Evolutionary conservation across 2,888 invertebrate genomes (phyloP).

Genomic region (Phania funesta): DNA sequence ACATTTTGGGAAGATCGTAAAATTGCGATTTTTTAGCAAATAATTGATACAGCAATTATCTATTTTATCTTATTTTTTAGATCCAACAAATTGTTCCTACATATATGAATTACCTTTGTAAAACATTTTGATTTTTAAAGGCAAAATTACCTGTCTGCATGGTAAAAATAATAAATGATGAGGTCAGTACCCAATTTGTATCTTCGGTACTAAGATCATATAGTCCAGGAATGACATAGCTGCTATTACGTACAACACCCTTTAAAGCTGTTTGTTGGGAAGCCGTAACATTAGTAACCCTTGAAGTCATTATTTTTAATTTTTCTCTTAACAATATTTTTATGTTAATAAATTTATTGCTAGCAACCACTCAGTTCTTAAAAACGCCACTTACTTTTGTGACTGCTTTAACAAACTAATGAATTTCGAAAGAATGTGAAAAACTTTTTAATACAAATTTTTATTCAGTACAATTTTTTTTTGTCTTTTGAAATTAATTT

Average conservation of each 20-base stretch:
- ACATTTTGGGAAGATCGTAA: too few relatives aligned
- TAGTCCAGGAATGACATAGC: constrained; percentile 82
- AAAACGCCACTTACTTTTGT: constrained; percentile 10
- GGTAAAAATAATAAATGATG: constrained; percentile 94
- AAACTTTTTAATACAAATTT: constrained; percentile 20
- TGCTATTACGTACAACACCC: constrained; percentile 77
- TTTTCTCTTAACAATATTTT: not conserved
- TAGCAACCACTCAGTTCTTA: not conserved
- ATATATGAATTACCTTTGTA: too few relatives aligned
- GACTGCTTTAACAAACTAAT: not conserved
- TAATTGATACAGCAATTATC: too few relatives aligned
- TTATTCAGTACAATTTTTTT: constrained; percentile 18
- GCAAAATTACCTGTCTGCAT: constrained; percentile 94
- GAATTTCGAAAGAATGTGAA: constrained; percentile 22
- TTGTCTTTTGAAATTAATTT: constrained; percentile 60
- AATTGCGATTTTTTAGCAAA: too few relatives aligned
- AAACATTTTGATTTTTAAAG: not conserved
- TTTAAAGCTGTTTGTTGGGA: constrained; percentile 76
- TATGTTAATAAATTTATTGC: not conserved
- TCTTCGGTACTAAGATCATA: constrained; percentile 88
- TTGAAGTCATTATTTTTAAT: constrained; percentile 72
- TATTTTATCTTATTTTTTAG: too few relatives aligned
- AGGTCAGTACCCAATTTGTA: constrained; percentile 93
- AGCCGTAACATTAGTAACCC: constrained; percentile 74
- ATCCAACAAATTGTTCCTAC: too few relatives aligned